phyloP scores from a whole-genome alignment of 2,113 vertebrate genomes.

The Erythrocercus mccallii region DNA sequence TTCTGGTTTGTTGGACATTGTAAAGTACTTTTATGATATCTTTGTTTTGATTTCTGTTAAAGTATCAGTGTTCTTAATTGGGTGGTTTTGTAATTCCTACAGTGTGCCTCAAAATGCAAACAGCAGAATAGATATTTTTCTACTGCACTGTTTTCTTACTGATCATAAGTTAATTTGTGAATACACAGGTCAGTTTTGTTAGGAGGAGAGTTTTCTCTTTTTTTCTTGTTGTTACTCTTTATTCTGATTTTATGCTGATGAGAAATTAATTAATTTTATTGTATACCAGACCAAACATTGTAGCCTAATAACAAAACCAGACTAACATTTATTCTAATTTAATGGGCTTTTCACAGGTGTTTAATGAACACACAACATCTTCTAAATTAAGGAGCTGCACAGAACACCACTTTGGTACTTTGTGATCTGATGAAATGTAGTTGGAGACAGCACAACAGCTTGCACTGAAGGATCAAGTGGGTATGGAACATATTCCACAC shows the following conservation, averaged over 20 bases:
- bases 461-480: neutral
- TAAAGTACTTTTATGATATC: neutral
- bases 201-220: neutral
- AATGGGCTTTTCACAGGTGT: neutral
- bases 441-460: neutral
- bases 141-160: neutral
- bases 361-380: neutral
- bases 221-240: neutral
- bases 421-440: neutral
- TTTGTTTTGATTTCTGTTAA: neutral
- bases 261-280: neutral
- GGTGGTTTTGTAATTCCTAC: neutral
- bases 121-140: neutral
- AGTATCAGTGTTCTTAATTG: neutral
- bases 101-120: neutral
- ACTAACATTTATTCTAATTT: neutral
- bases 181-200: neutral
- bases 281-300: neutral
- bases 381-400: neutral
- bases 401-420: neutral
- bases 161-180: neutral
- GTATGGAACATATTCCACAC: neutral
- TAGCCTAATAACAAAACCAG: neutral
- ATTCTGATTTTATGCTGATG: neutral
- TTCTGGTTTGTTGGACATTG: neutral